Percentiles rank a stretch among this genome's conserved stretches.
phyloP scores from a whole-genome alignment of 2,888 invertebrate species.

The Petrophora chlorosata region DNA sequence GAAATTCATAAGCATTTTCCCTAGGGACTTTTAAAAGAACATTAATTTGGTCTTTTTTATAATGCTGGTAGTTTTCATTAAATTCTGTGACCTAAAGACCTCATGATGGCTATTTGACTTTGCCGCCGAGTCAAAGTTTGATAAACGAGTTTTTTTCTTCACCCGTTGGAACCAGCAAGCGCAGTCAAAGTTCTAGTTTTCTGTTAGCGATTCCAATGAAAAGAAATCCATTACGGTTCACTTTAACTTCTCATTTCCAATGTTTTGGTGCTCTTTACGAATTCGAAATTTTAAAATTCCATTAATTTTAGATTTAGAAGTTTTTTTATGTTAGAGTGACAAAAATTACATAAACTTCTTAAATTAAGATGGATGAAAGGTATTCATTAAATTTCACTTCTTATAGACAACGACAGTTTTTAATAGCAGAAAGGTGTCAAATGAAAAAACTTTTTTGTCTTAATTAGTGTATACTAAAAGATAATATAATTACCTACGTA shows the following conservation, averaged over 20 bases:
- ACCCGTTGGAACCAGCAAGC: conserved; percentile 16
- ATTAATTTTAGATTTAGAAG: conserved; percentile 14
- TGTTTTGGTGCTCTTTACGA: conserved; percentile 42
- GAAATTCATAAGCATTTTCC: too few relatives aligned
- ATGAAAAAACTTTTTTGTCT: too few relatives aligned
- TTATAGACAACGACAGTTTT: too few relatives aligned
- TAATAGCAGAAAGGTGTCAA: too few relatives aligned
- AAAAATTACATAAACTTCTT: conserved; percentile 7
- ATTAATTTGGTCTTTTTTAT: neutral
- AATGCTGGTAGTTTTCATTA: conserved; percentile 3
- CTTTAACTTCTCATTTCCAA: conserved; percentile 49
- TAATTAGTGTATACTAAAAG: too few relatives aligned
- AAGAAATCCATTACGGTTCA: conserved; percentile 49
- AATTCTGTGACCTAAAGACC: conserved; percentile 20
- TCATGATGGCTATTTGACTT: conserved; percentile 27
- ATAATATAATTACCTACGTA: too few relatives aligned
- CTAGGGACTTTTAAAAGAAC: neutral
- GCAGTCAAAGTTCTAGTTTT: conserved; percentile 31
- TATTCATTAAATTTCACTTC: too few relatives aligned
- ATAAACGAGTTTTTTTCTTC: conserved; percentile 30
- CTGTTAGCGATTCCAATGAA: conserved; percentile 40
- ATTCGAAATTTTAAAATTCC: conserved; percentile 6
- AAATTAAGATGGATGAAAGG: conserved; percentile 16
- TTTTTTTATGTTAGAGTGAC: conserved; percentile 14
- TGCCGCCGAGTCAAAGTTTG: conserved; percentile 22